Conservation (phyloP, 2,797 vertebrate species). For the Parotocinclus haroldoi region DNA sequence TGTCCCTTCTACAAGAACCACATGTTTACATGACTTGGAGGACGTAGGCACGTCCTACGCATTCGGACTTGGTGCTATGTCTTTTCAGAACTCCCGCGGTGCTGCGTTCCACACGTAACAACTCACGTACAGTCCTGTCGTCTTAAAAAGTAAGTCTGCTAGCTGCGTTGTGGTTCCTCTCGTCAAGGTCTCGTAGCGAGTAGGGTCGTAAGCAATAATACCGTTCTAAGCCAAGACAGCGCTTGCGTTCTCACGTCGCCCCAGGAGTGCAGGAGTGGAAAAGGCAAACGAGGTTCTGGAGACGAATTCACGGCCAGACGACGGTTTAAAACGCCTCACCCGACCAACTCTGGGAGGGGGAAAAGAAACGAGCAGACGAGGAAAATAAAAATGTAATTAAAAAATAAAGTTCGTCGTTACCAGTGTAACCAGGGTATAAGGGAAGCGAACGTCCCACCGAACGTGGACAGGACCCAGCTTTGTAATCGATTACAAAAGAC, state of each 20-base stretch:
- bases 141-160: constrained; percentile 60
- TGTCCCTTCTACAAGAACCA: constrained; percentile 49
- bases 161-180: constrained; percentile 56
- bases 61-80: constrained; percentile 81
- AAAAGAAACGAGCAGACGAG: no score
- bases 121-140: constrained; percentile 62
- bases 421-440: constrained; percentile 34
- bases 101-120: constrained; percentile 74
- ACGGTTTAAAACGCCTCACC: no score
- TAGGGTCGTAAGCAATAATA: constrained; percentile 56
- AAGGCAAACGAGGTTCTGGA: constrained; percentile 13
- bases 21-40: constrained; percentile 76
- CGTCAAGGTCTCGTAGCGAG: constrained; percentile 64
- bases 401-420: no score
- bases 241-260: constrained; percentile 37
- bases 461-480: constrained; percentile 35
- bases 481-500: constrained; percentile 11
- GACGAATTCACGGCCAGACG: constrained; percentile 9
- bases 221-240: constrained; percentile 38
- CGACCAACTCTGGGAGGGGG: no score
- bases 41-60: constrained; percentile 73
- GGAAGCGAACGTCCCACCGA: constrained; percentile 13
- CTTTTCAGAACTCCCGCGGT: constrained; percentile 72
- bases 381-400: no score
- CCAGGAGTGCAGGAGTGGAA: constrained; percentile 27